These are phyloP conservation scores for Allolobophora icterica DNA, from an alignment of 2,888 invertebrate genomes.

Conservation along the genomic window DNA sequence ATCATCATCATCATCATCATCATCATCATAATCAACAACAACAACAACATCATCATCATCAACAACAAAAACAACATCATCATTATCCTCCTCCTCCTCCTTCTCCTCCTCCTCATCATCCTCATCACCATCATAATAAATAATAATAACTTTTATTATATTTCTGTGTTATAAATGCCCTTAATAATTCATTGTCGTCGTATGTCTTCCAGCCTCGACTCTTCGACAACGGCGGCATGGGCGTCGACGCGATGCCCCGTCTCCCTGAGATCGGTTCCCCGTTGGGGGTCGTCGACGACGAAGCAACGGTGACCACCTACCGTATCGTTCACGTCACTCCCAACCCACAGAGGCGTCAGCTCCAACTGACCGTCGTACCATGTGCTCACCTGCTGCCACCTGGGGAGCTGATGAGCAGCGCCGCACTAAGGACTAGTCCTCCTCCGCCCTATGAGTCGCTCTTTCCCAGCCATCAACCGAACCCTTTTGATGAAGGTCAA, in stretches of 20 bases:
- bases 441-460: constrained; percentile 19
- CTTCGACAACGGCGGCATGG: too few species aligned
- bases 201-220: background rate
- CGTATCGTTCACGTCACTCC: background rate
- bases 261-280: background rate
- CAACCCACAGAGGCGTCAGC: background rate
- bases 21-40: too few species aligned
- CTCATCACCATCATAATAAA: too few species aligned
- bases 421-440: background rate
- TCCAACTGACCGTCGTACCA: background rate
- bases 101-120: background rate
- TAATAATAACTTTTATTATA: too few species aligned
- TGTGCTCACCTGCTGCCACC: background rate
- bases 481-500: background rate
- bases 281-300: background rate
- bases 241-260: too few species aligned
- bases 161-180: too few species aligned
- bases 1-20: constrained; percentile 32
- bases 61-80: constrained; percentile 27
- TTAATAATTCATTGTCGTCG: too few species aligned
- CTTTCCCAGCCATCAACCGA: background rate
- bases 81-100: background rate
- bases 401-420: background rate
- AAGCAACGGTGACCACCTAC: background rate
- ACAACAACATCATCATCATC: too few species aligned